phyloP scores from a whole-genome alignment of 2,797 vertebrate species.

The Acropternis orthonyx region DNA sequence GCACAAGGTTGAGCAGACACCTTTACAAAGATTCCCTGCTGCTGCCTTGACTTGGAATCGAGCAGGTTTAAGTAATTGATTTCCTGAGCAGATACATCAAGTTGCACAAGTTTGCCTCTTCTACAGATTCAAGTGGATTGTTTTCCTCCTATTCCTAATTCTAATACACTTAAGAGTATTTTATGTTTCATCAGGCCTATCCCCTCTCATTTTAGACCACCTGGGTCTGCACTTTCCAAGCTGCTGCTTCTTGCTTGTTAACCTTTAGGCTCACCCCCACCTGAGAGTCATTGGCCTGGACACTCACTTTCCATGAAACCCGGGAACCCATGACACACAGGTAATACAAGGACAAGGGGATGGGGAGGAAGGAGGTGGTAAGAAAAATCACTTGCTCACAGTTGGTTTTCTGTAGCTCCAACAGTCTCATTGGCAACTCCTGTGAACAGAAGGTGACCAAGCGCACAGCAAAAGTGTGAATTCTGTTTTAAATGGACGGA shows the following conservation, averaged over 20 bases:
- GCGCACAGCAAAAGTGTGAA: accelerated
- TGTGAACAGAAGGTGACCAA: neutral
- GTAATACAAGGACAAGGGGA: neutral
- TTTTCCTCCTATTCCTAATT: neutral
- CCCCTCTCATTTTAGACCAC: neutral
- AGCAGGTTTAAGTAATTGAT: neutral
- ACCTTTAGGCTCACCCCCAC: neutral
- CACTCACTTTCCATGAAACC: accelerated
- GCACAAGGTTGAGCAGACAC: neutral
- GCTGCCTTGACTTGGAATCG: neutral
- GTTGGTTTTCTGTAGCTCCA: neutral
- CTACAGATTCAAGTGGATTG: neutral
- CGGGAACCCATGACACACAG: accelerated
- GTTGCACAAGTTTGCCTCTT: neutral
- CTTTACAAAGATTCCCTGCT: neutral
- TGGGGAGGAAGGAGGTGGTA: neutral
- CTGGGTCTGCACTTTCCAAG: neutral
- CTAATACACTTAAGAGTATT: neutral
- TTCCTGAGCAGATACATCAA: neutral
- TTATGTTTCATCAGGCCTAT: neutral
- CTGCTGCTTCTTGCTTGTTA: neutral
- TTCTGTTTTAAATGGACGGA: neutral
- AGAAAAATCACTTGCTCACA: accelerated
- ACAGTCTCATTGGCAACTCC: neutral
- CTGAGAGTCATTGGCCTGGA: accelerated